A percentile compares a stretch with the other conserved stretches of the same genome.
Evolutionary conservation across 2,888 invertebrate species (phyloP).

Genomic region (Drosophila atripex): DNA sequence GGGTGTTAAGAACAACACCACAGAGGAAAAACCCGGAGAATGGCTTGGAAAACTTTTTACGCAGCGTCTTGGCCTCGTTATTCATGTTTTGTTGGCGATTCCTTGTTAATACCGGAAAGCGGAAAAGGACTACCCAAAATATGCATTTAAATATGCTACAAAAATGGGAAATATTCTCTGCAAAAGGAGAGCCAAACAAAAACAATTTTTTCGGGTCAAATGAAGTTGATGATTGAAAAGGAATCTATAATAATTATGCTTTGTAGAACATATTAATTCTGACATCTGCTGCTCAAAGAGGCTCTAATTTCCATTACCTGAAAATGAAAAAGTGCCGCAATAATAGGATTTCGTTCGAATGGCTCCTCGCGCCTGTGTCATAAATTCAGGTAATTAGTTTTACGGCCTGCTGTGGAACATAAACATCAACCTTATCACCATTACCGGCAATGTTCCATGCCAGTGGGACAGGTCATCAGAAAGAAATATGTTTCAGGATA

Average conservation of each 20-base stretch:
- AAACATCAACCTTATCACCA: conserved; percentile 40
- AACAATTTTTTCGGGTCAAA: conserved; percentile 28
- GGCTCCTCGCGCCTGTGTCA: conserved; percentile 17
- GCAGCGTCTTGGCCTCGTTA: conserved; percentile 39
- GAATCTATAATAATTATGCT: conserved; percentile 40
- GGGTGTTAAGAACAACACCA: conserved; percentile 43
- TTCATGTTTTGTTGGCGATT: conserved; percentile 40
- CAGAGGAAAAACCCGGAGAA: background rate
- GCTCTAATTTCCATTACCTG: conserved; percentile 5
- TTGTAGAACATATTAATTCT: background rate
- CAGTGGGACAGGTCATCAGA: conserved; percentile 9
- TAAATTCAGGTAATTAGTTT: conserved; percentile 52
- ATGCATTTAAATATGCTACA: conserved; percentile 46
- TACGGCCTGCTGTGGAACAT: conserved; percentile 21
- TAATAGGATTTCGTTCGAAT: conserved; percentile 23
- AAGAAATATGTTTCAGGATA: background rate
- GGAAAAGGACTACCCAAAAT: conserved; percentile 24
- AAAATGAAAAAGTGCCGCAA: conserved; percentile 23
- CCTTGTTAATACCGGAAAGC: conserved; percentile 28
- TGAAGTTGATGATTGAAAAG: conserved; percentile 32
- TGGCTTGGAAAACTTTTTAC: conserved; percentile 21
- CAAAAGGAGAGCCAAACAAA: conserved; percentile 19
- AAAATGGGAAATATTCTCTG: conserved; percentile 20
- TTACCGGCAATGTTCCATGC: conserved; percentile 36
- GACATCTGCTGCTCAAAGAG: background rate